phyloP scores from a whole-genome alignment of 1,140 invertebrate genomes.

The Caenorhabditis latens region DNA sequence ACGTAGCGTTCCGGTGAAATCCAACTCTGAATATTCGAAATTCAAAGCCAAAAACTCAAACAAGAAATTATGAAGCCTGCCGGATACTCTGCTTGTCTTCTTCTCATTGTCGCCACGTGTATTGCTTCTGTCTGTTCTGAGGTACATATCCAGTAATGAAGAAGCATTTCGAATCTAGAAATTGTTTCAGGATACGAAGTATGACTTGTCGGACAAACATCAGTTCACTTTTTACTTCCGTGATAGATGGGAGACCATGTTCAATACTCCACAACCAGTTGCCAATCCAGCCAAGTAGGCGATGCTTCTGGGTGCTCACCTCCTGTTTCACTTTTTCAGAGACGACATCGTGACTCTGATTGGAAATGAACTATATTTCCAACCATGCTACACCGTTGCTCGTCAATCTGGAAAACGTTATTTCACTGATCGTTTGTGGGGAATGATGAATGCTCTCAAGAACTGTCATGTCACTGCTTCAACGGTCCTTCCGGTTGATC shows the following conservation, averaged over 20 bases:
- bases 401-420: neutral
- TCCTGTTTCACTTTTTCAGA: neutral
- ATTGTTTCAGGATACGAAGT: neutral
- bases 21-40: too few species aligned
- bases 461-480: neutral
- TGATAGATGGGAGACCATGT: neutral
- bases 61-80: neutral
- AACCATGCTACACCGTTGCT: slow-evolving; percentile 5
- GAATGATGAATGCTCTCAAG: slow-evolving; percentile 18
- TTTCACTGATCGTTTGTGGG: slow-evolving; percentile 26
- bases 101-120: neutral
- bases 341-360: neutral
- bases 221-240: slow-evolving; percentile 10
- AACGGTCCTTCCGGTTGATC: neutral
- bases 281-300: slow-evolving; percentile 5
- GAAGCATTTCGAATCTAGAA: neutral
- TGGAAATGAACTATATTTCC: neutral
- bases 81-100: neutral
- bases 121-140: neutral
- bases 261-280: slow-evolving; percentile 40
- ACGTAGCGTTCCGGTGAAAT: too few species aligned
- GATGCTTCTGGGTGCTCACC: too few species aligned
- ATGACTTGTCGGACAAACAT: slow-evolving; percentile 21
- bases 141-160: neutral
- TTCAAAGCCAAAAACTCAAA: too few species aligned